These are phyloP conservation scores for Caenorhabditis briggsae DNA, from an alignment of 1,140 invertebrate genomes.

Conservation along the genomic window DNA sequence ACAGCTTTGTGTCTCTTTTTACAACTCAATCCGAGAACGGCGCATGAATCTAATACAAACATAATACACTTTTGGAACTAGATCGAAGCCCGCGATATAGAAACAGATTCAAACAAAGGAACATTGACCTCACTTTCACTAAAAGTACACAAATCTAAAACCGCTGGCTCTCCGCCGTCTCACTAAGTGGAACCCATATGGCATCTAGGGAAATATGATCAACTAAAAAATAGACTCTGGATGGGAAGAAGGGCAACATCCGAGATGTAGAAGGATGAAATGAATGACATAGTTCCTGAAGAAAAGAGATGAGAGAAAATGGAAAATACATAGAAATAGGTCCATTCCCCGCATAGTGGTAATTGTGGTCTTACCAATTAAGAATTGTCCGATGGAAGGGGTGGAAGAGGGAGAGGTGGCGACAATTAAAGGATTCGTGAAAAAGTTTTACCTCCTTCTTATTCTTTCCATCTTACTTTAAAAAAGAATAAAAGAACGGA, in stretches of 20 bases:
- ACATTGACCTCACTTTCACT: constrained; percentile 42
- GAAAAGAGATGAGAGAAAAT: not conserved
- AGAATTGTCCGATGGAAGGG: constrained; percentile 19
- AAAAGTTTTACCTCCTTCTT: constrained; percentile 49
- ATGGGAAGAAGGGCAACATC: constrained; percentile 6
- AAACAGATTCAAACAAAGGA: constrained; percentile 41
- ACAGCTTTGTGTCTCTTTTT: not conserved
- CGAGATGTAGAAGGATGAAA: constrained; percentile 8
- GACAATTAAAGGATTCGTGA: constrained; percentile 51
- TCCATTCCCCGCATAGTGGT: constrained; percentile 49
- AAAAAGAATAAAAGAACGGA: constrained; percentile 45
- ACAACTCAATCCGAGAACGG: constrained; percentile 4
- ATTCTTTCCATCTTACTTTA: constrained; percentile 18
- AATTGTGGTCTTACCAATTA: constrained; percentile 53
- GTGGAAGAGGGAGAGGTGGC: not conserved
- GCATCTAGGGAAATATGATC: constrained; percentile 32
- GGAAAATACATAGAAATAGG: constrained; percentile 26
- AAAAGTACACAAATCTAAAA: constrained; percentile 23
- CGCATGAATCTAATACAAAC: not conserved
- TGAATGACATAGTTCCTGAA: constrained; percentile 46
- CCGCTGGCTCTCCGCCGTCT: not conserved
- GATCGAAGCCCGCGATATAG: not conserved
- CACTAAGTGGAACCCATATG: constrained; percentile 13
- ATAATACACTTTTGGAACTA: not conserved
- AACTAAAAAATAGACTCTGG: not conserved